Percentiles rank a stretch among this genome's conserved stretches.
Conservation (phyloP, 2,113 vertebrate species). For the Paramormyrops kingsleyae region DNA sequence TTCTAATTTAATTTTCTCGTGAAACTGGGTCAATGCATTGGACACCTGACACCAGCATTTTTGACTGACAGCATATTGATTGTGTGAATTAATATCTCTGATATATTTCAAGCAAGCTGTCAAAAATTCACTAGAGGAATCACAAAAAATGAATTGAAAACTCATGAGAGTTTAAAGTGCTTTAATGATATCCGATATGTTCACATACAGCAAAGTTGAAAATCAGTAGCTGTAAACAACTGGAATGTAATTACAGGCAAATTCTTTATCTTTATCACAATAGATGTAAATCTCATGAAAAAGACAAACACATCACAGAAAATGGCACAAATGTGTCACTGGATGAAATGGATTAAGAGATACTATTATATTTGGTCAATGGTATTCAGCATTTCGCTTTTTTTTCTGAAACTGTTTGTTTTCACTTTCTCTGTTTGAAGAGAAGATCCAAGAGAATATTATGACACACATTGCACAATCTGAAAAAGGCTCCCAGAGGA, state of each 20-base stretch:
- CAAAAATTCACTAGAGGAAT: background rate
- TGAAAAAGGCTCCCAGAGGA: slow-evolving; percentile 2
- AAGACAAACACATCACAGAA: slow-evolving; percentile 8
- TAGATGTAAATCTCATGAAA: background rate
- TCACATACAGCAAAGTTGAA: slow-evolving; percentile 21
- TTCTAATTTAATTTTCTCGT: background rate
- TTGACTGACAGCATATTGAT: background rate
- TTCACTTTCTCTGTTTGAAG: background rate
- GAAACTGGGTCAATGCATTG: background rate
- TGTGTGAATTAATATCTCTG: background rate
- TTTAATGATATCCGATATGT: slow-evolving; percentile 22
- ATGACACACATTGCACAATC: background rate
- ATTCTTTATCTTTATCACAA: background rate
- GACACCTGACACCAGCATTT: background rate
- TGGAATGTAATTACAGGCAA: slow-evolving; percentile 14
- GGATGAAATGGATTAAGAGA: background rate
- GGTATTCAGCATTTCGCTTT: background rate
- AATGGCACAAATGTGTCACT: slow-evolving; percentile 4
- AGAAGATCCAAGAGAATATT: background rate
- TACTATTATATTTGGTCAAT: background rate
- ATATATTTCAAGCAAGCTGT: background rate
- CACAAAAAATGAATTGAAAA: background rate
- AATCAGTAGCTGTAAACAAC: slow-evolving; percentile 10
- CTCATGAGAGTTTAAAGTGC: slow-evolving; percentile 16
- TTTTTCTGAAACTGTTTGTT: background rate